Evolutionary conservation across 2,113 vertebrate species (phyloP).

Genomic region (Ploceus nigricollis): DNA sequence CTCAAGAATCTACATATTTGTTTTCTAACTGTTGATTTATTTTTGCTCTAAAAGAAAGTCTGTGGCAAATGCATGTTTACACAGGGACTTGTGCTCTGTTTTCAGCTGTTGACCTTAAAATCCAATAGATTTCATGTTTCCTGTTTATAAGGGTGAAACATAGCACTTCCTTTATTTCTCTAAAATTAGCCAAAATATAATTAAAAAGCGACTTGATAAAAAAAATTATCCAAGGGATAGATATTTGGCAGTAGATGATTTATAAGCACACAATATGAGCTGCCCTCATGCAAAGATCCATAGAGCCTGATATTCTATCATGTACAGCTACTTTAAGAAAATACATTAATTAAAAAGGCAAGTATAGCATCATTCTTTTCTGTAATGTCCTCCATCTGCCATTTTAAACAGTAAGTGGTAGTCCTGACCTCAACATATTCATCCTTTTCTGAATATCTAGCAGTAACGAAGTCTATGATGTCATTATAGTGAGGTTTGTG

Average conservation of each 20-base stretch:
- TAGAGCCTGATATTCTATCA: background rate
- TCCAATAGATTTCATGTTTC: background rate
- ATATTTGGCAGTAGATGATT: background rate
- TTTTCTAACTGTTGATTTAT: background rate
- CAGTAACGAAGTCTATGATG: background rate
- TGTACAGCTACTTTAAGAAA: background rate
- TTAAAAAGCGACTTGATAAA: background rate
- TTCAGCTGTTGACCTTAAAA: background rate
- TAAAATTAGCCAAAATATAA: background rate
- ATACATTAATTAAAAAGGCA: background rate
- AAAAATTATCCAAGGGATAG: background rate
- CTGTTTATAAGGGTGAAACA: background rate
- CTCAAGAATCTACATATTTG: background rate
- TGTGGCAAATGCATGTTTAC: background rate
- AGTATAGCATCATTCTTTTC: background rate
- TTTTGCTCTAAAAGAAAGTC: background rate
- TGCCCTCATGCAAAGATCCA: background rate
- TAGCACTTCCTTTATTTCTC: background rate
- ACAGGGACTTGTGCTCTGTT: background rate
- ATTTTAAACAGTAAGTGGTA: background rate
- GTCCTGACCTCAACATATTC: background rate
- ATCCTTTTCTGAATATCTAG: background rate
- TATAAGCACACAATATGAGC: background rate
- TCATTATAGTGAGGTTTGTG: background rate
- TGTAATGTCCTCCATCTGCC: background rate